Evolutionary conservation across 2,888 invertebrate species (phyloP), one percentile per base, ranked within the genome.

Genomic region (Zeuzera pyrina): DNA sequence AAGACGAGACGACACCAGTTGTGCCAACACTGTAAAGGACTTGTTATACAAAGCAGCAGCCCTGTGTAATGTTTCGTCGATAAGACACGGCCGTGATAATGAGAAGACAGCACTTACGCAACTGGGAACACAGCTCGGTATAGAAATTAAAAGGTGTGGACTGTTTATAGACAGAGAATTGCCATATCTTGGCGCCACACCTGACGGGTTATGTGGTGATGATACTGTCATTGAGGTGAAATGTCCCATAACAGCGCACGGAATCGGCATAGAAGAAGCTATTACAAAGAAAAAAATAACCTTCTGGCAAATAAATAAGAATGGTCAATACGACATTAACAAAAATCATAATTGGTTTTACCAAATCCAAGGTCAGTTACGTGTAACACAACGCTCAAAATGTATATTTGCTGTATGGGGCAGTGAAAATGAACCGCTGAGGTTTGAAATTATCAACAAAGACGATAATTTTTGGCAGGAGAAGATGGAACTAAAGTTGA

Each of bases 381-480:
- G 39, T 25, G 35, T 45, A 6, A 39, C 40, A 2, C 26, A 23
- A 26, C 29, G 34, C 29, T 1, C 14, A 24, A 8, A n/a, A n/a
- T 45, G 45, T 31, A n/a, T 45, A 3, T 31, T 41, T 21, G 42
- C 31, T 12, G 35, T 45, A 7, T 45, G 45, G 45, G 19, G 33
- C n/a, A 35, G 36, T 16, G 36, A 39, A 31, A 38, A 39, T 13
- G 22, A 35, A 15, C 29, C 24, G 6, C 1, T 39, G n/a, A 7
- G 15, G 1, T 34, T 16, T 12, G 15, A 39, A 31, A 1, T 2
- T 2, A 41, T 43, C n/a, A 8, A 29, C 11, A 33, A 14, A 28
- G 41, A 43, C 29, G 43, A 43, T 11, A n/a, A 32, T 2, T 43
- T 39, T 27, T 43, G 39, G 43, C 19, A 33, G 10, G 16, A 13